Percentiles rank a stretch among this genome's conserved stretches.
Conservation (phyloP, 92 coral and sea anemone species). For the Zoanthus solanderi region DNA sequence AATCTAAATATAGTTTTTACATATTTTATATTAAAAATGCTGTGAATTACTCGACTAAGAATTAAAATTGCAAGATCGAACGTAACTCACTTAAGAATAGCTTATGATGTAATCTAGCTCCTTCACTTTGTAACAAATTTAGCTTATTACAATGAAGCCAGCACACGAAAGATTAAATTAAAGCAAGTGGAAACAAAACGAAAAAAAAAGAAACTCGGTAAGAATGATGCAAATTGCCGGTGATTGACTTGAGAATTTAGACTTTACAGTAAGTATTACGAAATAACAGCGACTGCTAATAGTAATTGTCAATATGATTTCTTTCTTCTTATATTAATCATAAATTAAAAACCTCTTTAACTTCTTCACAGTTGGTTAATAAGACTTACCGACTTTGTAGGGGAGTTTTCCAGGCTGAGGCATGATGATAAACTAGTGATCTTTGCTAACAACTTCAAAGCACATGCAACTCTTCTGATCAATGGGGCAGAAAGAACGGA, state of each 20-base stretch:
- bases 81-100: neutral
- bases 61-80: too few species aligned
- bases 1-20: too few species aligned
- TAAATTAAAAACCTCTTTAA: neutral
- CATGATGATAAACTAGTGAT: conserved; percentile 56
- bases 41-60: too few species aligned
- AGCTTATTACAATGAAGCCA: neutral
- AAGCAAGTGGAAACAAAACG: neutral
- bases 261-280: neutral
- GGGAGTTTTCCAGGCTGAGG: conserved; percentile 82
- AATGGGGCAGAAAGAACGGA: neutral
- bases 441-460: neutral
- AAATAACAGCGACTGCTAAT: neutral
- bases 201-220: neutral
- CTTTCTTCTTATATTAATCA: neutral
- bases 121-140: neutral
- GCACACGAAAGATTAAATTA: neutral
- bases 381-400: conserved; percentile 88
- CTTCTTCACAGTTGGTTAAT: neutral
- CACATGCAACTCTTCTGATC: conserved; percentile 34
- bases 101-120: neutral
- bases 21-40: too few species aligned
- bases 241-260: neutral
- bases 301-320: too few species aligned
- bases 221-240: neutral